Evolutionary conservation across 1,140 invertebrate genomes (phyloP).

Genomic region (Xylocopa sonorina): DNA sequence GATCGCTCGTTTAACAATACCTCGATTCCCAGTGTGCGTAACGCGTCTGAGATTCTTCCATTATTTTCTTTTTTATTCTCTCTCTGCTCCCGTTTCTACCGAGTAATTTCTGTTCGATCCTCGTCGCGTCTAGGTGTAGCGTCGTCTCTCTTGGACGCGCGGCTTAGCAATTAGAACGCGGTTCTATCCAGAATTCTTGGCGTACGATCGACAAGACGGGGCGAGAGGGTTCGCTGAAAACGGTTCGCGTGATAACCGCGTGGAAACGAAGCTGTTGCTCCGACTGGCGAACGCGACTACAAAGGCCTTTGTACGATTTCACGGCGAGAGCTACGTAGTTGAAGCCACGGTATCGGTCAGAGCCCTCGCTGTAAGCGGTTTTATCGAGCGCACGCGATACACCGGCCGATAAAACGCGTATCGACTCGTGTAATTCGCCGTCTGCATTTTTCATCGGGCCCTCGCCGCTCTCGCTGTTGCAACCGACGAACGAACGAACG

Average conservation of each 20-base stretch:
- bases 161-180: not conserved
- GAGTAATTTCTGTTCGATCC: not conserved
- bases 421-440: conserved; percentile 51
- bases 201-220: not conserved
- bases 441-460: conserved; percentile 31
- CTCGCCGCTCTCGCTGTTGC: not conserved
- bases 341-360: conserved; percentile 67
- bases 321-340: conserved; percentile 50
- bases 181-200: not conserved
- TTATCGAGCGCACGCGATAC: conserved; percentile 63
- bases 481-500: no score
- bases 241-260: conserved; percentile 25
- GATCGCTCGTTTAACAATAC: not conserved
- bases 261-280: conserved; percentile 22
- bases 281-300: conserved; percentile 28
- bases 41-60: not conserved
- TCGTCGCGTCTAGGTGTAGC: not conserved
- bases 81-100: not conserved
- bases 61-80: conserved; percentile 11
- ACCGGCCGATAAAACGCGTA: conserved; percentile 62
- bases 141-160: not conserved
- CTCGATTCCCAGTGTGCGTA: not conserved
- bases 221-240: not conserved
- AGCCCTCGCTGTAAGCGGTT: conserved; percentile 58
- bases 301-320: conserved; percentile 54